Evolutionary conservation across 2,888 invertebrate genomes (phyloP).

Genomic region (Caenorhabditis becei): DNA sequence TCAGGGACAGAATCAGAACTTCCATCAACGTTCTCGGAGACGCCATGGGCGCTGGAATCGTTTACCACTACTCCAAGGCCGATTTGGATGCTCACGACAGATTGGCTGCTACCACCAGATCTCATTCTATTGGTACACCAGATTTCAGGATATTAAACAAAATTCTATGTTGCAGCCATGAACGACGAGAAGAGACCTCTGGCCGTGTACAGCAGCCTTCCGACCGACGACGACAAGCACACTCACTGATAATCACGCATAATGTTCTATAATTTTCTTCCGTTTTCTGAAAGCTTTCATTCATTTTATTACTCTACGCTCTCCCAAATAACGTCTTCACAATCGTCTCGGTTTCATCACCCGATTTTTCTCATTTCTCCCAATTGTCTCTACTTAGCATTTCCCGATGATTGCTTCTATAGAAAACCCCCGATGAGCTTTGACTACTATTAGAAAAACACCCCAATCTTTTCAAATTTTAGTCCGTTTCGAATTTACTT

Average conservation of each 20-base stretch:
- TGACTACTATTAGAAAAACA: constrained; percentile 36
- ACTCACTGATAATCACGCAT: constrained; percentile 39
- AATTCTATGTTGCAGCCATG: constrained; percentile 43
- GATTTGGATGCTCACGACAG: constrained; percentile 75
- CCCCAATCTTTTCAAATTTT: constrained; percentile 23
- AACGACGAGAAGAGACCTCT: constrained; percentile 60
- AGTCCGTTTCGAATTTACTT: constrained; percentile 39
- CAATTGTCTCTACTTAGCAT: constrained; percentile 11
- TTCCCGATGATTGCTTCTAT: constrained; percentile 52
- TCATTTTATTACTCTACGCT: constrained; percentile 2
- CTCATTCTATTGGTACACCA: constrained; percentile 54
- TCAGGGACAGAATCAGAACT: constrained; percentile 84
- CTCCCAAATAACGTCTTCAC: neutral
- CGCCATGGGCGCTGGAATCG: constrained; percentile 85
- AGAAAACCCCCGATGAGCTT: constrained; percentile 53
- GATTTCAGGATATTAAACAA: neutral
- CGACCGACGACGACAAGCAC: constrained; percentile 62
- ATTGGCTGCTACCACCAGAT: constrained; percentile 59
- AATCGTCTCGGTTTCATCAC: constrained; percentile 39
- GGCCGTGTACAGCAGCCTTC: constrained; percentile 60
- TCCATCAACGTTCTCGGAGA: constrained; percentile 85
- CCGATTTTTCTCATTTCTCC: constrained; percentile 29
- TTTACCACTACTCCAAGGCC: constrained; percentile 83
- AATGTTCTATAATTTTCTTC: neutral
- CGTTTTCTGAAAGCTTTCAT: constrained; percentile 4